Evolutionary conservation across 2,888 invertebrate species (phyloP).

Genomic region (Nineta flava): DNA sequence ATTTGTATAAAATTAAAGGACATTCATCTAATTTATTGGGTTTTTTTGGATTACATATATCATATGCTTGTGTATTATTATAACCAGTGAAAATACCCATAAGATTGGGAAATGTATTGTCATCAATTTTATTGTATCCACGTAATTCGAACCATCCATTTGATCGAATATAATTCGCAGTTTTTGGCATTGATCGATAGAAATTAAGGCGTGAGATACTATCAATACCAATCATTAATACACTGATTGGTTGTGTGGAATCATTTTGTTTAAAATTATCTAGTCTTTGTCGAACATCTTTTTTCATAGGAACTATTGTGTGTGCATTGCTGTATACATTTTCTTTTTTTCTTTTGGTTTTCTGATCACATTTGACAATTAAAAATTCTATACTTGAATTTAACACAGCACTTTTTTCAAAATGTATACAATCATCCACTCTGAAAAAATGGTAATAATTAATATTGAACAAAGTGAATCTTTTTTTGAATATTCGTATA

Average conservation of each 20-base stretch:
- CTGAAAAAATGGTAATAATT: slow-evolving; percentile 8
- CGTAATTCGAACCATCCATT: slow-evolving; percentile 32
- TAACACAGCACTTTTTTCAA: slow-evolving; percentile 7
- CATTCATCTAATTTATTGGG: slow-evolving; percentile 48
- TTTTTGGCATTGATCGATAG: slow-evolving; percentile 57
- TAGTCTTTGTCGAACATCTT: slow-evolving; percentile 31
- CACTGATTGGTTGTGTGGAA: slow-evolving; percentile 33
- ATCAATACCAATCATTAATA: slow-evolving; percentile 71
- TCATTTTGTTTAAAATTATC: slow-evolving; percentile 14
- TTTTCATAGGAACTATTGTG: slow-evolving; percentile 33
- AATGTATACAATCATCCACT: slow-evolving; percentile 8
- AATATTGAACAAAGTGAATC: background rate
- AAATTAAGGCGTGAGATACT: slow-evolving; percentile 70
- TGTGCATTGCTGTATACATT: slow-evolving; percentile 21
- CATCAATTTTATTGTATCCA: slow-evolving; percentile 50
- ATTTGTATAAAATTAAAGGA: slow-evolving; percentile 63
- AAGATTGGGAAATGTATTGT: slow-evolving; percentile 83
- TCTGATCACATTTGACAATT: slow-evolving; percentile 3
- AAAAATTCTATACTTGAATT: slow-evolving; percentile 7
- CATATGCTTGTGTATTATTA: slow-evolving; percentile 29
- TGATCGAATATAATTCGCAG: slow-evolving; percentile 45
- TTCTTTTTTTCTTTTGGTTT: slow-evolving; percentile 9
- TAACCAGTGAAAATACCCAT: slow-evolving; percentile 67
- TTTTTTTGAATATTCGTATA: too few relatives aligned
- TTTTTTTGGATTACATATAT: slow-evolving; percentile 32